Percentiles rank a stretch among this genome's conserved stretches.
Evolutionary conservation across 2,888 invertebrate genomes (phyloP).

Genomic region (Rhodophaea formosa): DNA sequence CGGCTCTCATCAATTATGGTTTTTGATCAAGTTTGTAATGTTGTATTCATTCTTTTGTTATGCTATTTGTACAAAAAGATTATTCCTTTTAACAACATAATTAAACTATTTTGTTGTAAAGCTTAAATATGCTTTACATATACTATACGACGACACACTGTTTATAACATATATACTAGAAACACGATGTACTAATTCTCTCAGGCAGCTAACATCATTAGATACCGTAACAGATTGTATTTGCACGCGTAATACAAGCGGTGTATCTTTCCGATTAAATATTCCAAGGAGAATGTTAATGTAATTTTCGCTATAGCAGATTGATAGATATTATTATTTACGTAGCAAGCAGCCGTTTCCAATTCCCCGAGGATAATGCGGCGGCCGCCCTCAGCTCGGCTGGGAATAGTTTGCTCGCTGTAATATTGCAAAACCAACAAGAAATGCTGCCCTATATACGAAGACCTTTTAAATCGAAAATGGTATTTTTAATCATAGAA

Average conservation of each 20-base stretch:
- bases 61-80: no score
- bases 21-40: no score
- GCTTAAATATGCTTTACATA: no score
- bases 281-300: slow-evolving; percentile 6
- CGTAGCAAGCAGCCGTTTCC: background rate
- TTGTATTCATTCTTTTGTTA: no score
- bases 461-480: background rate
- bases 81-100: no score
- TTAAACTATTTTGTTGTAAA: no score
- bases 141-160: no score
- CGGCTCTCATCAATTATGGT: no score
- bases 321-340: slow-evolving; percentile 5
- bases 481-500: no score
- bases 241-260: background rate
- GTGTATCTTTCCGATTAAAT: slow-evolving; percentile 1
- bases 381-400: background rate
- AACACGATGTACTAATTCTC: no score
- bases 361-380: background rate
- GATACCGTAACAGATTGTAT: background rate
- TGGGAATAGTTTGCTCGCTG: background rate
- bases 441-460: background rate
- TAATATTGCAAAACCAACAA: background rate
- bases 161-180: no score
- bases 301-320: slow-evolving; percentile 8
- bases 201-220: background rate